Base-by-base conservation (phyloP, 64 coral and sea anemone genomes). In the Dendronephthya gigantea region DNA sequence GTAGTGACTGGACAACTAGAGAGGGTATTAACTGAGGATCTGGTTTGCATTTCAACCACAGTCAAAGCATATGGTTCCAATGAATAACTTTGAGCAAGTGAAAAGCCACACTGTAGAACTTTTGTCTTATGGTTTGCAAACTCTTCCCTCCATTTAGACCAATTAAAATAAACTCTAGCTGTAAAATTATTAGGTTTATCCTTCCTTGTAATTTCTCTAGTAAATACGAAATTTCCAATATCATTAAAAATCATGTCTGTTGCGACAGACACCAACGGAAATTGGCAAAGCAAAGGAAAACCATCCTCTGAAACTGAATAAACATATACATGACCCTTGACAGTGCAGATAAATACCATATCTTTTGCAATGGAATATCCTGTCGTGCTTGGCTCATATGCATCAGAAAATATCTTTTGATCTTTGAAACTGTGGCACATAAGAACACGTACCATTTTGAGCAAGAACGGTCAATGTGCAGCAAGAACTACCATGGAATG, bases 361-460 rank as follows among this genome's bases (percentile, higher is more conserved):
- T 79, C 36, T 39, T 12, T 36, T 29, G 72, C 34, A 0, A 13
- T 34, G 9, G 72, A 79, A 79, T 39, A 79, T 5, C 30, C 30
- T 15, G 29, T 36, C 36, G 72, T 34, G 15, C 30, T 79, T 15
- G 72, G 72, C 36, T 79, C 32, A 79, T 79, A 79, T 0, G 72
- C 72, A 79, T 79, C 72, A 6, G 72, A 79, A 39, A 79, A 79
- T 36, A 79, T 33, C 36, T 79, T 79, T 19, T 79, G 72, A 14
- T 38, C 72, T 79, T 29, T 33, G 37, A 79, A 79, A 17, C 36
- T 79, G 29, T 79, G 36, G 72, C 72, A 36, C 36, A 79, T 79
- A 79, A 79, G 72, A 4, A 79, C 72, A 33, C 72, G 25, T 36
- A 79, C 72, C 72, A 79, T 79, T 29, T 79, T 79, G 72, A 39